A percentile compares a stretch with the other conserved stretches of the same genome.
These are phyloP conservation scores for Bilobella aurantiaca DNA, from an alignment of 1,140 invertebrate genomes.

Conservation along the genomic window DNA sequence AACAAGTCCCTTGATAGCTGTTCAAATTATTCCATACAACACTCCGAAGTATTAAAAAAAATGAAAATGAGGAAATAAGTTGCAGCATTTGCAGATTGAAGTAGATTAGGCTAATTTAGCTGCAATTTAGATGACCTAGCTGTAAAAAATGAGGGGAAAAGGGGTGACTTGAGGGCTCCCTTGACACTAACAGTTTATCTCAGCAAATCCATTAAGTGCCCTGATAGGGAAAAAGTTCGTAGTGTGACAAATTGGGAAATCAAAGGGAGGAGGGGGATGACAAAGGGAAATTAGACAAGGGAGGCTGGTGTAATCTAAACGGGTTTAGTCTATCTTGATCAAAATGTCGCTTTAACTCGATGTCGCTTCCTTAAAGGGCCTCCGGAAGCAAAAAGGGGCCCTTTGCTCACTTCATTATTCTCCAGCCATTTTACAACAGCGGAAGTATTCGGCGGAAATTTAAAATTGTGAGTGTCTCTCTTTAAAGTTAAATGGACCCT, in stretches of 20 bases:
- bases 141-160: too few relatives aligned
- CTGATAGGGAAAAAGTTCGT: background rate
- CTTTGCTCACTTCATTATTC: conserved; percentile 35
- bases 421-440: conserved; percentile 29
- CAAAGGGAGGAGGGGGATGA: conserved; percentile 15
- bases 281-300: background rate
- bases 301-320: conserved; percentile 18
- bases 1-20: too few relatives aligned
- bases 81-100: too few relatives aligned
- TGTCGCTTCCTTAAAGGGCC: too few relatives aligned
- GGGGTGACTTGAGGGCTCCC: background rate
- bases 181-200: background rate
- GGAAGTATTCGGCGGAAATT: too few relatives aligned
- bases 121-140: too few relatives aligned
- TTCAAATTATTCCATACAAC: too few relatives aligned
- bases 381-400: conserved; percentile 16
- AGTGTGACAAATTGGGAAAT: conserved; percentile 34
- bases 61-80: too few relatives aligned
- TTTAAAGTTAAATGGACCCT: too few relatives aligned
- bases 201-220: background rate
- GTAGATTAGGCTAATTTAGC: too few relatives aligned
- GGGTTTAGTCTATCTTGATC: background rate
- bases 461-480: too few relatives aligned
- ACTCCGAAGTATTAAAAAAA: too few relatives aligned
- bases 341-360: conserved; percentile 20